phyloP scores from a whole-genome alignment of 2,113 vertebrate genomes.

The Clarias magur region DNA sequence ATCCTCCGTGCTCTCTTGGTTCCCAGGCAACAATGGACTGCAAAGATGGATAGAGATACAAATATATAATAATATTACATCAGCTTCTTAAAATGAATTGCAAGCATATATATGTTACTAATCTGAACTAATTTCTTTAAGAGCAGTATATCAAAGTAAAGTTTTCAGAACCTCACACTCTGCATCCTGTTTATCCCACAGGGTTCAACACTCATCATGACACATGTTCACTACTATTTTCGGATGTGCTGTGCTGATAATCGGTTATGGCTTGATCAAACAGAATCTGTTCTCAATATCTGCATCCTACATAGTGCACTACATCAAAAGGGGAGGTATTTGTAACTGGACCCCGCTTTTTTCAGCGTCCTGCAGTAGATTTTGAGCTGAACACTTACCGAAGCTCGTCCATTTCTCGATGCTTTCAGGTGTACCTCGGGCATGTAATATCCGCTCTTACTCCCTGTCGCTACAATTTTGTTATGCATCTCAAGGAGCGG shows the following conservation, averaged over 20 bases:
- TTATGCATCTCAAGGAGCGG: neutral
- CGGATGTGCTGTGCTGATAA: neutral
- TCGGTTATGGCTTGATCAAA: neutral
- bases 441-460: neutral
- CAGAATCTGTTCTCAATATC: neutral
- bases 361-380: neutral
- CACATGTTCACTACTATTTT: neutral
- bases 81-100: too few species aligned
- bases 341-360: neutral
- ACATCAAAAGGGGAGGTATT: neutral
- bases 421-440: neutral
- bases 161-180: neutral
- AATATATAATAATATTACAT: too few species aligned
- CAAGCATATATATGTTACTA: too few species aligned
- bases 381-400: conserved; percentile 36
- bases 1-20: conserved; percentile 40
- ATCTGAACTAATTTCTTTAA: neutral
- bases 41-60: neutral
- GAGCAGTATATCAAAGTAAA: neutral
- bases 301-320: conserved; percentile 20
- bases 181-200: neutral
- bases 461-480: conserved; percentile 1
- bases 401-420: conserved; percentile 51
- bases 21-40: conserved; percentile 63
- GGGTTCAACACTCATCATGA: neutral